phyloP scores from a whole-genome alignment of 2,888 invertebrate species.

The Nemurella pictetii region DNA sequence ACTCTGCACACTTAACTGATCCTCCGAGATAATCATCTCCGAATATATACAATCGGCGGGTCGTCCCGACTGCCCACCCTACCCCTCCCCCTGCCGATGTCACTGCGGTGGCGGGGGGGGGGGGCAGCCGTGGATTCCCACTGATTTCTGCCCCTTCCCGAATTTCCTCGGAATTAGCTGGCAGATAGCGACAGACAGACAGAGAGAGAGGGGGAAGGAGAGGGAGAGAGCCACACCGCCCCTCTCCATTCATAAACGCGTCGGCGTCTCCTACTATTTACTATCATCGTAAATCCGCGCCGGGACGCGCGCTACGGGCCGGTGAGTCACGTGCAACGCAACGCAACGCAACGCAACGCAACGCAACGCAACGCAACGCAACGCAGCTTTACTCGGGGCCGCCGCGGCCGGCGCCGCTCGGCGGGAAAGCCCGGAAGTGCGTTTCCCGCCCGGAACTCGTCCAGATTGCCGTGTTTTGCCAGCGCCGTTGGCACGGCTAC shows the following conservation, averaged over 20 bases:
- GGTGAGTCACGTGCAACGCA: neutral
- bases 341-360: no score
- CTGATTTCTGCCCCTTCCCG: neutral
- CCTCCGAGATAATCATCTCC: neutral
- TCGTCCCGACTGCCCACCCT: neutral
- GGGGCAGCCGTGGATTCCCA: constrained; percentile 4
- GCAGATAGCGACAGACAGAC: neutral
- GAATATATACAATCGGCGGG: neutral
- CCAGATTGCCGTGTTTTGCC: no score
- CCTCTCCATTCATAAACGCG: constrained; percentile 21
- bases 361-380: no score
- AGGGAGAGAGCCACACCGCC: constrained; percentile 4
- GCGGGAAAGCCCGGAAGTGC: no score
- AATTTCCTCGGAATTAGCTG: constrained; percentile 3
- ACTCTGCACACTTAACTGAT: neutral
- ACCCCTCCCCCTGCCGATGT: neutral
- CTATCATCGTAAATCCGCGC: neutral
- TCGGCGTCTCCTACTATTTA: neutral
- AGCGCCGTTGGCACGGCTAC: no score
- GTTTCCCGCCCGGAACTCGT: no score
- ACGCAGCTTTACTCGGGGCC: no score
- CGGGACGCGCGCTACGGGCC: neutral
- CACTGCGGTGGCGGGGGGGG: neutral
- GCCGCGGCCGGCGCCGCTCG: no score
- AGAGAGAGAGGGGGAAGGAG: neutral